Percentiles rank a stretch among this genome's conserved stretches.
Conservation (phyloP, 1,140 invertebrate species). For the Ectropis grisescens region DNA sequence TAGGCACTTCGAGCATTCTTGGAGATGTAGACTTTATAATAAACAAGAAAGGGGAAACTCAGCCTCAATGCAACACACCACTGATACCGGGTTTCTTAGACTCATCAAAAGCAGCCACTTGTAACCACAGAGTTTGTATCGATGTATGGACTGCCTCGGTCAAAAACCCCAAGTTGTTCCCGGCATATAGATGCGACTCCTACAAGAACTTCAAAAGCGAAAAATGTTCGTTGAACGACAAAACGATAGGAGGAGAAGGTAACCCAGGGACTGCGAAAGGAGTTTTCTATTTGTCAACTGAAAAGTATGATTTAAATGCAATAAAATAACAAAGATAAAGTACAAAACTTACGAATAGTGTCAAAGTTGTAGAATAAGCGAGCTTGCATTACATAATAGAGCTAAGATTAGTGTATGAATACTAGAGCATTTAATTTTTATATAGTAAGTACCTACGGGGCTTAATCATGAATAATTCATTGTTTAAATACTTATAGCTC, state of each 20-base stretch:
- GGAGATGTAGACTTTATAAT: slow-evolving; percentile 87
- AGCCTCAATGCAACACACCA: slow-evolving; percentile 68
- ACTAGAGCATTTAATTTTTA: no score
- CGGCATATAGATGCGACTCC: slow-evolving; percentile 41
- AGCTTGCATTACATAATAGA: no score
- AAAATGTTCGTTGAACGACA: slow-evolving; percentile 33
- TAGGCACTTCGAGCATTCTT: slow-evolving; percentile 73
- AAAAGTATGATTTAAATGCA: slow-evolving; percentile 11
- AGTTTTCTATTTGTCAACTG: slow-evolving; percentile 47
- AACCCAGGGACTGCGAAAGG: slow-evolving; percentile 54
- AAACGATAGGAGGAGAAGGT: slow-evolving; percentile 52
- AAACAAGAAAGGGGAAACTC: slow-evolving; percentile 76
- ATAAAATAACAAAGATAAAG: no score
- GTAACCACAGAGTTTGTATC: slow-evolving; percentile 76
- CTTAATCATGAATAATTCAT: no score
- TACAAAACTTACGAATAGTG: no score
- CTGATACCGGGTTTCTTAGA: slow-evolving; percentile 53
- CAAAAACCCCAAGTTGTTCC: slow-evolving; percentile 37
- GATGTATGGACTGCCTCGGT: slow-evolving; percentile 76
- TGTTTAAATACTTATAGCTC: no score
- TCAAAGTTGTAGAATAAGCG: no score
- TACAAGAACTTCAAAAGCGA: slow-evolving; percentile 45
- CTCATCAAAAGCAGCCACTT: slow-evolving; percentile 62
- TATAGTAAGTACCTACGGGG: no score
- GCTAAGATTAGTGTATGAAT: no score